These are phyloP conservation scores for Lepidurus packardi DNA, from an alignment of 1,140 invertebrate species.

Conservation along the genomic window DNA sequence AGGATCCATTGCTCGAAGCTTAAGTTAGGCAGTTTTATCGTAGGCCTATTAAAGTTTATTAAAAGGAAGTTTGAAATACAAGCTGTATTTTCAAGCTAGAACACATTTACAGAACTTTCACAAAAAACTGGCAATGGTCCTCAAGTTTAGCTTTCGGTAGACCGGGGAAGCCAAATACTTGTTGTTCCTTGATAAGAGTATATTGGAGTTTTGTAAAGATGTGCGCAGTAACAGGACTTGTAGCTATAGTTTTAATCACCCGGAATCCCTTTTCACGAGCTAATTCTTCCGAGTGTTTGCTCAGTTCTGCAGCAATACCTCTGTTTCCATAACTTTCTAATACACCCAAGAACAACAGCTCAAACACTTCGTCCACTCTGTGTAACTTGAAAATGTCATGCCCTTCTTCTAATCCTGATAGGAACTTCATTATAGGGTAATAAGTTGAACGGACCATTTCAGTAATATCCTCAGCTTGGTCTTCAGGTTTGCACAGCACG, in stretches of 20 bases:
- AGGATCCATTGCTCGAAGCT: too few species aligned
- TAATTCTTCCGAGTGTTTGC: neutral
- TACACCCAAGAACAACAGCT: constrained; percentile 31
- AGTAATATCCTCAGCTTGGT: neutral
- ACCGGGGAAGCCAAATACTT: neutral
- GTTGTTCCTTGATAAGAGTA: neutral
- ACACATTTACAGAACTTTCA: neutral
- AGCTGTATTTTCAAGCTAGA: too few species aligned
- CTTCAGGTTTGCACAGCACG: constrained; percentile 26
- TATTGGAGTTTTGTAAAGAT: neutral
- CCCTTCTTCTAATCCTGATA: constrained; percentile 26
- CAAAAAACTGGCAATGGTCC: neutral
- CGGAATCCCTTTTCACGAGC: neutral
- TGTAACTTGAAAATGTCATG: constrained; percentile 26
- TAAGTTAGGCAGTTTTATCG: too few species aligned
- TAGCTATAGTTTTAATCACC: constrained; percentile 26
- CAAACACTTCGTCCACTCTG: constrained; percentile 22
- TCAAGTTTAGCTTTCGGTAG: neutral
- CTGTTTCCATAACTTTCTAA: neutral
- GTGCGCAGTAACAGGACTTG: neutral
- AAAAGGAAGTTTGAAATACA: too few species aligned
- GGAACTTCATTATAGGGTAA: constrained; percentile 7
- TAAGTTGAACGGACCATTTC: neutral
- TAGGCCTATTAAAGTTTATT: too few species aligned
- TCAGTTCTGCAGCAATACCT: constrained; percentile 26